Conservation (phyloP, 2,888 invertebrate genomes). For the Rhorus exstirpatorius region DNA sequence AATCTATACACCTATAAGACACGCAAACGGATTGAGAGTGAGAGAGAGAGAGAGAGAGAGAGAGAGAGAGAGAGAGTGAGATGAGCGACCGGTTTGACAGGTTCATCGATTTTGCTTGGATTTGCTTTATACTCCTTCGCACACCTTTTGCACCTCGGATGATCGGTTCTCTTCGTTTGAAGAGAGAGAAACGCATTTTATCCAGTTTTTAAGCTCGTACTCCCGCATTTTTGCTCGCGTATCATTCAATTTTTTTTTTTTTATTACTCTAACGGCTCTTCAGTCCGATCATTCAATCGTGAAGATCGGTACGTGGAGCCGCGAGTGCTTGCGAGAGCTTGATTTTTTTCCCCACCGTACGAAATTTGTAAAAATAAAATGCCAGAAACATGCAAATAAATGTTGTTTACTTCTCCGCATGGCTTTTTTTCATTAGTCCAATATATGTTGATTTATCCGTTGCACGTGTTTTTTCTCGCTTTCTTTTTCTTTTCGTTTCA, state of each 20-base stretch:
- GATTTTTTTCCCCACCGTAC: not conserved
- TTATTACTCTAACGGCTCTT: constrained; percentile 21
- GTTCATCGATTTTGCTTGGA: constrained; percentile 46
- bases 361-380: not conserved
- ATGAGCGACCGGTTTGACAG: constrained; percentile 16
- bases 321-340: not conserved
- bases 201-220: constrained; percentile 21
- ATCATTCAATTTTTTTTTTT: not conserved
- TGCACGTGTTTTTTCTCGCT: not conserved
- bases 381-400: not conserved
- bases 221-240: not conserved
- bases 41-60: constrained; percentile 6
- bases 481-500: not conserved
- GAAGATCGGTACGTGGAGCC: not conserved
- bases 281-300: constrained; percentile 20
- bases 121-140: constrained; percentile 42
- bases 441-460: constrained; percentile 6
- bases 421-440: not conserved
- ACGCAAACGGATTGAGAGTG: constrained; percentile 59
- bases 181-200: constrained; percentile 39
- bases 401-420: not conserved
- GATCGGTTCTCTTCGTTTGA: constrained; percentile 50
- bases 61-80: constrained; percentile 6
- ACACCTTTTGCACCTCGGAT: constrained; percentile 19
- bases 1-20: constrained; percentile 64